Evolutionary conservation across 1,140 invertebrate genomes (phyloP).

Genomic region (Nixonia krombeini): DNA sequence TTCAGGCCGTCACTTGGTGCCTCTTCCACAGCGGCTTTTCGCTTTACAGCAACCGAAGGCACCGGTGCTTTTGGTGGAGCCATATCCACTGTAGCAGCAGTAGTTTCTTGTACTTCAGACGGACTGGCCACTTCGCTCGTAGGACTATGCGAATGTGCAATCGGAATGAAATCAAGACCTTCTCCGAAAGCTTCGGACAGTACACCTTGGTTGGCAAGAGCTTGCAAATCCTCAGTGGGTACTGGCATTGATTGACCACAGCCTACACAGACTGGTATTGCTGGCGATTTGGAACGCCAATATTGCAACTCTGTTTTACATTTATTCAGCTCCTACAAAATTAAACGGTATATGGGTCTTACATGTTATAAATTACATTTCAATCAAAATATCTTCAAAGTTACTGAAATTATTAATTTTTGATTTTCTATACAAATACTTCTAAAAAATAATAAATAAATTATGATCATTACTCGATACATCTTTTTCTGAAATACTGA

Average conservation of each 20-base stretch:
- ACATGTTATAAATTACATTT: slow-evolving; percentile 13
- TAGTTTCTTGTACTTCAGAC: slow-evolving; percentile 33
- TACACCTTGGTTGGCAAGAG: slow-evolving; percentile 75
- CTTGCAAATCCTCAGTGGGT: slow-evolving; percentile 75
- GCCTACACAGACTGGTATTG: slow-evolving; percentile 75
- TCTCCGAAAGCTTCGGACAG: slow-evolving; percentile 72
- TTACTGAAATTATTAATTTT: too few species aligned
- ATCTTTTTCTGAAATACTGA: too few species aligned
- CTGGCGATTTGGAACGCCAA: slow-evolving; percentile 88
- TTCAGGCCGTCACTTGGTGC: slow-evolving; percentile 55
- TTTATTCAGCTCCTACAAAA: slow-evolving; percentile 84
- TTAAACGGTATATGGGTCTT: too few species aligned
- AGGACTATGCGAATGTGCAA: slow-evolving; percentile 62
- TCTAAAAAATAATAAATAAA: too few species aligned
- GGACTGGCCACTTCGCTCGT: slow-evolving; percentile 44
- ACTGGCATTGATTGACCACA: slow-evolving; percentile 75
- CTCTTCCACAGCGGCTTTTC: slow-evolving; percentile 61
- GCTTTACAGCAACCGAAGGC: slow-evolving; percentile 59
- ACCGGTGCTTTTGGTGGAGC: slow-evolving; percentile 64
- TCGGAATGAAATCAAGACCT: slow-evolving; percentile 69
- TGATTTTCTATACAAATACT: too few species aligned
- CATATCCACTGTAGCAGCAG: slow-evolving; percentile 54
- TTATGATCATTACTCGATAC: too few species aligned
- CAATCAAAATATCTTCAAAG: too few species aligned
- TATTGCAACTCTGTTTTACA: slow-evolving; percentile 92